Percentiles rank a stretch among this genome's conserved stretches.
Conservation (phyloP, 2,113 vertebrate species). For the Corythoichthys haematopterus region DNA sequence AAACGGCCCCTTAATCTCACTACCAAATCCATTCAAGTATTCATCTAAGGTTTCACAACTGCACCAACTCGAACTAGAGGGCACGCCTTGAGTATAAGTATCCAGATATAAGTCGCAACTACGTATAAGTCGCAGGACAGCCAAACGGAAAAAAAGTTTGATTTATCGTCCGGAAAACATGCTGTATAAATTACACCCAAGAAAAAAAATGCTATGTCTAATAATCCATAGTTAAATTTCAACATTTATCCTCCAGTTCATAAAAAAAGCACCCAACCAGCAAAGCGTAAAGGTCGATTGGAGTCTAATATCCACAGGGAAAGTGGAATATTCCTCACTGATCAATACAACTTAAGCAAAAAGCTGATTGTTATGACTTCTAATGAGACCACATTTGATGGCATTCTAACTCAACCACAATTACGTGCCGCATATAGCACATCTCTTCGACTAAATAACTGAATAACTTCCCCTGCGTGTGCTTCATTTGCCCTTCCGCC, state of each 20-base stretch:
- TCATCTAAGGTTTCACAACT: too few relatives aligned
- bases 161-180: too few relatives aligned
- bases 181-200: too few relatives aligned
- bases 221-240: neutral
- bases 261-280: neutral
- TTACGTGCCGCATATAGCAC: neutral
- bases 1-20: too few relatives aligned
- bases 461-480: slow-evolving; percentile 17
- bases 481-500: slow-evolving; percentile 32
- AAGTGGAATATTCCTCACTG: neutral
- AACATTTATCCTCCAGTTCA: neutral
- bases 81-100: too few relatives aligned
- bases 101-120: too few relatives aligned
- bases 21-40: too few relatives aligned
- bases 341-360: slow-evolving; percentile 3
- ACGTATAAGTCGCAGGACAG: too few relatives aligned
- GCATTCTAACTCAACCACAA: neutral
- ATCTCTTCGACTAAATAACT: neutral
- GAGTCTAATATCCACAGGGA: neutral
- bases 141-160: too few relatives aligned
- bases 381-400: neutral
- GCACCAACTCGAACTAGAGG: too few relatives aligned
- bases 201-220: too few relatives aligned
- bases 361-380: slow-evolving; percentile 1
- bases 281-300: neutral